Evolutionary conservation across 2,797 vertebrate species (phyloP).

Genomic region (Syngnathus rostellatus): DNA sequence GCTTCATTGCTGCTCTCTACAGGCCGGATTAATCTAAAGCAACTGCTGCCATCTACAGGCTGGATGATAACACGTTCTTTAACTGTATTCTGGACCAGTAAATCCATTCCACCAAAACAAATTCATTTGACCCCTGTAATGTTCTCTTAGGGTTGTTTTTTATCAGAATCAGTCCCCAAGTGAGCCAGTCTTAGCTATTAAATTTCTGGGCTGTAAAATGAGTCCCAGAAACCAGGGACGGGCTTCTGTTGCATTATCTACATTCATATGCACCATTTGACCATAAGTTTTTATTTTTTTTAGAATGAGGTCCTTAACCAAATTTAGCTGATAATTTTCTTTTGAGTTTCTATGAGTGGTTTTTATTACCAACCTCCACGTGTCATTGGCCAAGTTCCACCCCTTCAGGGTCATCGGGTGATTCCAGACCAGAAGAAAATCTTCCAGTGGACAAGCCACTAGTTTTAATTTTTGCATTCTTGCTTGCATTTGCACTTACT

Average conservation of each 20-base stretch:
- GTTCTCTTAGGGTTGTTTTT: no score
- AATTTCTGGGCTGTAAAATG: no score
- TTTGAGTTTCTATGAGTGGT: not conserved
- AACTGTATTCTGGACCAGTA: no score
- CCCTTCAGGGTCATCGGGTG: constrained; percentile 1
- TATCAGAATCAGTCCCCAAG: no score
- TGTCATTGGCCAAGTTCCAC: not conserved
- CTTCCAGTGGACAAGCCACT: constrained; percentile 32
- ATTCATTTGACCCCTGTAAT: no score
- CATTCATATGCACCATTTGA: no score
- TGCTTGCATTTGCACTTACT: constrained; percentile 23
- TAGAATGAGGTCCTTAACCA: not conserved
- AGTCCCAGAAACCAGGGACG: no score
- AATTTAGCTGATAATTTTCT: not conserved
- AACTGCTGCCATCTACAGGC: not conserved
- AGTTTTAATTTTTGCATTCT: constrained; percentile 34
- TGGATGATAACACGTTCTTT: no score
- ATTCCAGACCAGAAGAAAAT: constrained; percentile 11
- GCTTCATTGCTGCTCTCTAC: not conserved
- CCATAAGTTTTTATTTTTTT: not conserved
- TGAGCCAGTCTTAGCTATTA: no score
- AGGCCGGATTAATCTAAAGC: not conserved
- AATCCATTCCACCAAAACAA: no score
- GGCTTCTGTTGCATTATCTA: no score
- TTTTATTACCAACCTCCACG: not conserved